These are phyloP conservation scores for Stomatorhinus walkeri DNA, from an alignment of 2,797 vertebrate species.

Conservation along the genomic window DNA sequence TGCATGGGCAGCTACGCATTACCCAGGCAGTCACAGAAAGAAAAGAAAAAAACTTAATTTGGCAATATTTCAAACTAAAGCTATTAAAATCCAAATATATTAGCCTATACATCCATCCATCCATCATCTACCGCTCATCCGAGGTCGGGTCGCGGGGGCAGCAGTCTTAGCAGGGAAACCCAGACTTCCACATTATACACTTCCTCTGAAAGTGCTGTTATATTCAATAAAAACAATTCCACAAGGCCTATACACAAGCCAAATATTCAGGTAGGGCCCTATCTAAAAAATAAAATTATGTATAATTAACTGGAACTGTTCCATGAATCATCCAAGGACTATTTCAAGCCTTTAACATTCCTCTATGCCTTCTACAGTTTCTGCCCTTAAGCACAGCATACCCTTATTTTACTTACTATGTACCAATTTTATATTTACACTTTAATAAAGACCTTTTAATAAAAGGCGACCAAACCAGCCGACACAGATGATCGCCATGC, in stretches of 20 bases:
- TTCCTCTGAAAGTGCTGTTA: too few relatives aligned
- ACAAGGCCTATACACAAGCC: not conserved
- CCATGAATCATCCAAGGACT: not conserved
- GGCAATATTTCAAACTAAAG: not conserved
- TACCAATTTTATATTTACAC: not conserved
- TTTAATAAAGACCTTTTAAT: not conserved
- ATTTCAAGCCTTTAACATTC: not conserved
- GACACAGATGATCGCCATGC: not conserved
- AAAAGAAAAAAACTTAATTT: not conserved
- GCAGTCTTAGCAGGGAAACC: too few relatives aligned
- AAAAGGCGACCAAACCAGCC: not conserved
- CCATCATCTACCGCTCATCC: too few relatives aligned
- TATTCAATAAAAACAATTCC: too few relatives aligned
- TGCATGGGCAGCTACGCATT: not conserved
- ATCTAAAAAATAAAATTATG: not conserved
- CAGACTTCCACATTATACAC: too few relatives aligned
- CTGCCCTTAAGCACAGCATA: not conserved
- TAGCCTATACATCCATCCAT: not conserved
- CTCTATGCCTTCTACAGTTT: not conserved
- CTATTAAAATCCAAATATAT: not conserved
- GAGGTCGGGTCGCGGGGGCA: too few relatives aligned
- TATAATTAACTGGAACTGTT: not conserved
- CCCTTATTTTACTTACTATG: not conserved
- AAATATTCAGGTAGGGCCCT: not conserved
- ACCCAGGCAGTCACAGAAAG: not conserved